These are phyloP conservation scores for Castor canadensis DNA, from an alignment of 2,113 vertebrate species.

Conservation along the genomic window DNA sequence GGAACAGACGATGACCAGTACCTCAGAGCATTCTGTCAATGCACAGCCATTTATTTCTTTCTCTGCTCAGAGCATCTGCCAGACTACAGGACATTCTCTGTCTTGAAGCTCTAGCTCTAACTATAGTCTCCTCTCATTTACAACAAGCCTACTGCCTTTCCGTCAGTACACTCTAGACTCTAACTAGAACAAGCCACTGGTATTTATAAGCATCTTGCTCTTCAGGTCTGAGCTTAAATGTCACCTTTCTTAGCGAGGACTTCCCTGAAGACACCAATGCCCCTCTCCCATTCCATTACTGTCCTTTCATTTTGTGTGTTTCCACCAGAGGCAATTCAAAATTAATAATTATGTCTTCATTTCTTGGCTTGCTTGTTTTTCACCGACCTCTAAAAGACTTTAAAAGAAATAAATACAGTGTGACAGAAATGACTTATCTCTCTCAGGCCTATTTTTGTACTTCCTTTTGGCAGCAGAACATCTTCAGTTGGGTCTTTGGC, in stretches of 20 bases:
- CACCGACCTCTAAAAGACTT: neutral
- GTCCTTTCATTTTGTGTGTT: neutral
- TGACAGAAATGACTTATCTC: neutral
- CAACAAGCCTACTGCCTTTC: neutral
- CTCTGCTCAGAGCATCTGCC: neutral
- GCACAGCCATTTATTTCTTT: neutral
- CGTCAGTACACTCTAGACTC: neutral
- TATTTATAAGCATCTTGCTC: neutral
- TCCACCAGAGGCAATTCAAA: neutral
- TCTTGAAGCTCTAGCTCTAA: neutral
- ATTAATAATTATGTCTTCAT: neutral
- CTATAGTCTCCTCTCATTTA: neutral
- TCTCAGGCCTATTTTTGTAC: neutral
- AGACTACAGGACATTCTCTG: neutral
- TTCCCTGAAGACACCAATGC: neutral
- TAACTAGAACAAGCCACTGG: neutral
- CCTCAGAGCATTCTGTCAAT: neutral
- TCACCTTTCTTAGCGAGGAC: neutral
- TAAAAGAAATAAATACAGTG: neutral
- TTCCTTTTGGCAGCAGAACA: neutral
- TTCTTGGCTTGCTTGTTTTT: slow-evolving; percentile 35
- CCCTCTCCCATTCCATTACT: neutral
- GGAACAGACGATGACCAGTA: neutral
- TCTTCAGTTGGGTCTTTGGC: neutral
- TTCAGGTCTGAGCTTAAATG: neutral